Conservation (phyloP, 2,797 vertebrate species). For the Poeciliopsis infans region DNA sequence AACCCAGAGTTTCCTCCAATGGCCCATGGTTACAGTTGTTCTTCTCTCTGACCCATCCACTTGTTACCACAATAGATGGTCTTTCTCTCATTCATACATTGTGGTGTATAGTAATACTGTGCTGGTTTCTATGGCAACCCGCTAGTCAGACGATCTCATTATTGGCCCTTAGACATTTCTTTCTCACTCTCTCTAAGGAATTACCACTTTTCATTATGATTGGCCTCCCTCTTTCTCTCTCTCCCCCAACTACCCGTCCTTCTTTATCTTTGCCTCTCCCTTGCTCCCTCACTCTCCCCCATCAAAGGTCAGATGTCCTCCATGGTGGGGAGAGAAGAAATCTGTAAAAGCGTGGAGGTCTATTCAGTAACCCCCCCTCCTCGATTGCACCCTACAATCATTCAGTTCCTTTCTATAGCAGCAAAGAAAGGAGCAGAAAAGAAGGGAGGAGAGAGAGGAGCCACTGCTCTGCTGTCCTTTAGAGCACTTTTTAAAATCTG, state of each 20-base stretch:
- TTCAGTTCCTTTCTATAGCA: conserved; percentile 85
- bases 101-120: conserved; percentile 92
- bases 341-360: conserved; percentile 89
- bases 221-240: conserved; percentile 54
- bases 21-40: conserved; percentile 48
- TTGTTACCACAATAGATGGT: conserved; percentile 79
- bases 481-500: conserved; percentile 76
- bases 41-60: conserved; percentile 71
- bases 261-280: conserved; percentile 75
- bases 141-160: conserved; percentile 97
- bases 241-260: conserved; percentile 87
- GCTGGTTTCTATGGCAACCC: conserved; percentile 90
- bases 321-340: conserved; percentile 90
- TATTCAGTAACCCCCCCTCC: conserved; percentile 85
- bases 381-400: conserved; percentile 88
- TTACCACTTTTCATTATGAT: conserved; percentile 82
- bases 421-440: conserved; percentile 72
- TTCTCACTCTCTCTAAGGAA: conserved; percentile 86
- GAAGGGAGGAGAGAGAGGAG: conserved; percentile 71
- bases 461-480: conserved; percentile 76
- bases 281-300: conserved; percentile 66
- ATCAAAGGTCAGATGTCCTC: conserved; percentile 97
- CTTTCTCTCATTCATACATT: conserved; percentile 91
- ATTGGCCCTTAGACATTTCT: conserved; percentile 94
- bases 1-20: conserved; percentile 49